A percentile compares a stretch with the other conserved stretches of the same genome.
These are phyloP conservation scores for Drosophila helvetica DNA, from an alignment of 2,888 invertebrate species.

Conservation along the genomic window DNA sequence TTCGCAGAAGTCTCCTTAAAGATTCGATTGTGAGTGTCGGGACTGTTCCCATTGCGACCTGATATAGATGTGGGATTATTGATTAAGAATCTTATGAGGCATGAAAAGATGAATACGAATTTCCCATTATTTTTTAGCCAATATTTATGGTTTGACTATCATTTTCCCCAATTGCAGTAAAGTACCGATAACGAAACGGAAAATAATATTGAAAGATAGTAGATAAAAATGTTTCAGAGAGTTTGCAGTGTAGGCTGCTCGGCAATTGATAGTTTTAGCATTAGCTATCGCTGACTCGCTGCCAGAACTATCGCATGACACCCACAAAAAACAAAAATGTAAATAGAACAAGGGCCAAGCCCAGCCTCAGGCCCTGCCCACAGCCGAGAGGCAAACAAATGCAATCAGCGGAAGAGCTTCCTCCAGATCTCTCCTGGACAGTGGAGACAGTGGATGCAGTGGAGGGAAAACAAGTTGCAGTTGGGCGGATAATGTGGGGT, in stretches of 20 bases:
- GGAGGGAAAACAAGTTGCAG: slow-evolving; percentile 56
- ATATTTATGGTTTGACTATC: no score
- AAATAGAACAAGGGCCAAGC: neutral
- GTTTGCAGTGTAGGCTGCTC: slow-evolving; percentile 16
- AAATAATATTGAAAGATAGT: no score
- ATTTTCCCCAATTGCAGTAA: no score
- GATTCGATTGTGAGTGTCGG: no score
- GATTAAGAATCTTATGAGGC: no score
- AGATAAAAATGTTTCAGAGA: no score
- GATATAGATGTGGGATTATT: no score
- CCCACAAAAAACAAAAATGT: slow-evolving; percentile 52
- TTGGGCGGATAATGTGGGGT: slow-evolving; percentile 13
- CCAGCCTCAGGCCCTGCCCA: neutral
- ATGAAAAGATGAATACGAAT: no score
- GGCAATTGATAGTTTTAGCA: slow-evolving; percentile 65
- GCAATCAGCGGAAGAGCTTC: slow-evolving; percentile 60
- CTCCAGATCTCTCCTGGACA: slow-evolving; percentile 34
- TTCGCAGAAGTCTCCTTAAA: no score
- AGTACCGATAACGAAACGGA: no score
- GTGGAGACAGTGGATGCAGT: neutral
- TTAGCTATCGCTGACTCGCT: slow-evolving; percentile 56
- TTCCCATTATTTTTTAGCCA: no score
- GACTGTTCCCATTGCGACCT: no score
- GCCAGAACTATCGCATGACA: slow-evolving; percentile 58
- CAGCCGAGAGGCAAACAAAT: slow-evolving; percentile 55